Percentiles rank a stretch among this genome's conserved stretches.
These are phyloP conservation scores for Syncerus caffer DNA, from an alignment of 2,797 vertebrate species.

Conservation along the genomic window DNA sequence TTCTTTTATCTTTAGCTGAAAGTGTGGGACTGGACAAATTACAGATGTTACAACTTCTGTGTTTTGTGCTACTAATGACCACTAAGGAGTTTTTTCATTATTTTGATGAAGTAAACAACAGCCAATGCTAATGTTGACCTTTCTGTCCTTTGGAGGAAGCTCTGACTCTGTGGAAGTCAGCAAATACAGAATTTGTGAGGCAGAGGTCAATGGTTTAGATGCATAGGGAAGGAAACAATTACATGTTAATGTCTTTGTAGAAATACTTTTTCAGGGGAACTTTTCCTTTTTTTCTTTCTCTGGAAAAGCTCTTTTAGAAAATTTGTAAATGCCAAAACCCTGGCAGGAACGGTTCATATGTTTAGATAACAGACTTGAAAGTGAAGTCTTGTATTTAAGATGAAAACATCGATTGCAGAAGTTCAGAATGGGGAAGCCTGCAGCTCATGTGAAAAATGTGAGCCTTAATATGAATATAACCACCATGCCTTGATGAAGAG, in stretches of 20 bases:
- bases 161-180: background rate
- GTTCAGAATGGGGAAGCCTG: too few species aligned
- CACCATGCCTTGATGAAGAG: background rate
- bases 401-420: background rate
- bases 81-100: background rate
- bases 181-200: background rate
- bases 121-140: background rate
- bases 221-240: background rate
- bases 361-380: constrained; percentile 25
- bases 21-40: background rate
- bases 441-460: background rate
- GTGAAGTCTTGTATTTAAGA: background rate
- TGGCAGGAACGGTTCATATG: background rate
- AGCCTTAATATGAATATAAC: background rate
- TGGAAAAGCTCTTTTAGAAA: background rate
- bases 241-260: background rate
- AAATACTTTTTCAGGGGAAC: background rate
- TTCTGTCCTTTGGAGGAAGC: background rate
- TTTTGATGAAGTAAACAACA: constrained; percentile 1
- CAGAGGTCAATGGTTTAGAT: background rate
- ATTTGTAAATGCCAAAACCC: background rate
- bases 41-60: constrained; percentile 31
- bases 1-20: constrained; percentile 48
- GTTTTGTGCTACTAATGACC: constrained; percentile 18
- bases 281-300: background rate